Evolutionary conservation across 2,888 invertebrate genomes (phyloP).

Genomic region (Mythimna lalbum): DNA sequence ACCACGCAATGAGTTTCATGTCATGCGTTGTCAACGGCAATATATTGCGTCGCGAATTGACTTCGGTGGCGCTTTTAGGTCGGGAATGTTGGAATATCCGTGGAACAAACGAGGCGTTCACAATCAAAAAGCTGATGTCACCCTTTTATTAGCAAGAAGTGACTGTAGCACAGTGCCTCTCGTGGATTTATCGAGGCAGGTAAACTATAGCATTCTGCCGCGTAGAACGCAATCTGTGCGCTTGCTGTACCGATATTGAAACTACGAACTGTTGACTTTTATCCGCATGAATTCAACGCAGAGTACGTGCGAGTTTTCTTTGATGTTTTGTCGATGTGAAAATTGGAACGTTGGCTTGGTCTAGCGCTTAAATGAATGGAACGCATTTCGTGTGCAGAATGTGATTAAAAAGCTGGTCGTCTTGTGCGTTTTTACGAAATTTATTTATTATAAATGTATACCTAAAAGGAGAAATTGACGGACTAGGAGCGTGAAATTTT

Average conservation of each 20-base stretch:
- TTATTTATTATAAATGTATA: too few relatives aligned
- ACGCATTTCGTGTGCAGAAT: neutral
- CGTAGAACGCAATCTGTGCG: conserved; percentile 48
- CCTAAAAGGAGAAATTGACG: too few relatives aligned
- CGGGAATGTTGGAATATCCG: conserved; percentile 69
- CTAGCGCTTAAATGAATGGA: conserved; percentile 8
- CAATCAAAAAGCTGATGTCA: conserved; percentile 75
- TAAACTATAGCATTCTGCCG: conserved; percentile 52
- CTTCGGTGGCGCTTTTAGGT: conserved; percentile 58
- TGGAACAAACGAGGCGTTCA: conserved; percentile 70
- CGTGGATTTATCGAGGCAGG: conserved; percentile 67
- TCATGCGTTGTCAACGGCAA: conserved; percentile 67
- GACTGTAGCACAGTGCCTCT: conserved; percentile 49
- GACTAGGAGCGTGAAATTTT: too few relatives aligned
- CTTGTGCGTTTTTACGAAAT: neutral
- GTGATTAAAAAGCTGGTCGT: neutral
- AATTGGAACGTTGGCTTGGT: conserved; percentile 14
- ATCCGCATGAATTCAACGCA: conserved; percentile 30
- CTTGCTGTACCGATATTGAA: conserved; percentile 54
- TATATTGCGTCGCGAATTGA: conserved; percentile 55
- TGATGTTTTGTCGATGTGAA: conserved; percentile 32
- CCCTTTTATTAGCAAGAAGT: conserved; percentile 61
- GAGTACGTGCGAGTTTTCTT: conserved; percentile 33
- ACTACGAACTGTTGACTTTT: conserved; percentile 41
- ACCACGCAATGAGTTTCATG: conserved; percentile 64